Base-by-base conservation (phyloP, 2,113 vertebrate species). In the Panurus biarmicus region DNA sequence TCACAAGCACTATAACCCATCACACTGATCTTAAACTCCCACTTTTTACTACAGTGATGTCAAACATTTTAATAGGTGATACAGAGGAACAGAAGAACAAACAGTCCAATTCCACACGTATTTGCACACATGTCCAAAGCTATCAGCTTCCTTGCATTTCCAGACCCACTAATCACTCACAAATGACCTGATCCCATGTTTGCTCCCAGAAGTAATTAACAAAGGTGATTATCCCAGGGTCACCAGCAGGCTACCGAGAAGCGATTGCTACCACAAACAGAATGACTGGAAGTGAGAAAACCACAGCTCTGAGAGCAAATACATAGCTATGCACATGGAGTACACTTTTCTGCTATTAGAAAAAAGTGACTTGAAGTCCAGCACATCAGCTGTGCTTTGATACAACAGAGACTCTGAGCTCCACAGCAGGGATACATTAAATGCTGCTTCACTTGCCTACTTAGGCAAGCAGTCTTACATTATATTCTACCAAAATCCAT, bases 181-280 rank as follows among this genome's bases (percentile, higher is more conserved):
- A 97, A 93, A 93, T 42, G 1, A 80, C 56, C 89, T 80, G 74
- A 90, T 85, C 74, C 87, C 29, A 21, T 5, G 1, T 91, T 97
- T 94, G 56, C 33, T 96, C 89, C 86, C 88, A 0, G 0, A 94
- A 91, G 90, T 77, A 95, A 95, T 96, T 96, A 97, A 85, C 44
- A 90, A 93, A 92, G 83, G 51, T 94, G 81, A 92, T 96, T 96
- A 96, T 87, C 60, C 81, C 75, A 47, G 80, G 56, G 74, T 84
- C 74, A 95, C 75, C 89, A 84, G 72, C 69, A 85, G 74, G 82
- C 62, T 87, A 79, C 56, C 9, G 54, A 95, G 54, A 85, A 79
- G 83, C 2, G 1, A 77, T 20, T 56, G 74, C 48, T 77, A 60
- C 45, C 25, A 21, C 56, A 64, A 95, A 23, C 31, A 56, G 56